These are phyloP conservation scores for Geotrypetes seraphini DNA, from an alignment of 2,797 vertebrate genomes.

Conservation along the genomic window DNA sequence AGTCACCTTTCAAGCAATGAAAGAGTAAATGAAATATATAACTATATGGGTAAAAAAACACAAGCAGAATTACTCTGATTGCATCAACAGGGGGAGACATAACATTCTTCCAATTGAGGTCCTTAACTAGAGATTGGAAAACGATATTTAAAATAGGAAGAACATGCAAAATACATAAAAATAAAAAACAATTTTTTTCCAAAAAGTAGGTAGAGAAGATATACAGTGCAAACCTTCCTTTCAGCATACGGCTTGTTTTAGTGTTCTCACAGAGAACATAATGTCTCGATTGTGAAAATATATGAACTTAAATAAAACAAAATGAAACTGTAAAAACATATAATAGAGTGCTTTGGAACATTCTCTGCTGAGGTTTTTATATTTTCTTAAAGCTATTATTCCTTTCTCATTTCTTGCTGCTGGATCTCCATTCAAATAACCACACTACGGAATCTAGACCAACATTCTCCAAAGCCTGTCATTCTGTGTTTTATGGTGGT, in stretches of 20 bases:
- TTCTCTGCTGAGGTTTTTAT: not conserved
- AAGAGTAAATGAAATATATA: too few relatives aligned
- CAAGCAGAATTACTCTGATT: constrained; percentile 23
- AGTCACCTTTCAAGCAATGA: too few relatives aligned
- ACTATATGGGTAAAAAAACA: constrained; percentile 28
- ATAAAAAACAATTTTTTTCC: not conserved
- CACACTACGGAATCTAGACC: too few relatives aligned
- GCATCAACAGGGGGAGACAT: constrained; percentile 9
- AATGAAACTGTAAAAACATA: constrained; percentile 16
- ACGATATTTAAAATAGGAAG: not conserved
- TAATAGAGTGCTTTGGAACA: constrained; percentile 9
- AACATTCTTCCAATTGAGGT: constrained; percentile 10
- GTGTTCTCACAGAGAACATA: not conserved
- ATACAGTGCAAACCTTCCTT: not conserved
- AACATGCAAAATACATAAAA: not conserved
- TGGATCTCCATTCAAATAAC: too few relatives aligned
- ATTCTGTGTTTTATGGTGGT: too few relatives aligned
- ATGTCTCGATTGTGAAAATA: constrained; percentile 5
- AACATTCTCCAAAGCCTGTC: too few relatives aligned
- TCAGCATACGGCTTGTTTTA: constrained; percentile 3
- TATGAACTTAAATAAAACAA: constrained; percentile 12
- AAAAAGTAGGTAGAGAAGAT: constrained; percentile 1
- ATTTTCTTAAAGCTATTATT: constrained; percentile 3
- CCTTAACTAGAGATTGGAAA: not conserved
- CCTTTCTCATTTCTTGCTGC: not conserved